These are phyloP conservation scores for Psettodes erumei DNA, from an alignment of 2,113 vertebrate species.

Conservation along the genomic window DNA sequence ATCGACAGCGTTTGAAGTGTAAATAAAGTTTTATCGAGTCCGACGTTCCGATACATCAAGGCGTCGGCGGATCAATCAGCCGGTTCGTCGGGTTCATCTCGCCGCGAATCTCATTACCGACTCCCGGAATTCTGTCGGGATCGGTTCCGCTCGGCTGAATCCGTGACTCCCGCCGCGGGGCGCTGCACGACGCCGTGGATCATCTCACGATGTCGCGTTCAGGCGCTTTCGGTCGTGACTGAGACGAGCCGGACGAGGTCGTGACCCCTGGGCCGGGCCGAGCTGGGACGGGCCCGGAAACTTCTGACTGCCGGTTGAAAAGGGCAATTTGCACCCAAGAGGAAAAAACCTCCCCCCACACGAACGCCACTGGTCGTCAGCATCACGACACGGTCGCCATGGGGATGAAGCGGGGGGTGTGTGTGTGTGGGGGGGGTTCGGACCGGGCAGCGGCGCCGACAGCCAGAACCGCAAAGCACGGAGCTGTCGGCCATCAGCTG, in stretches of 20 bases:
- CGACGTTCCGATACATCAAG: conserved; percentile 27
- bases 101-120: conserved; percentile 11
- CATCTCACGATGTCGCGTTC: too few relatives aligned
- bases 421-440: too few relatives aligned
- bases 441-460: conserved; percentile 30
- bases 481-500: conserved; percentile 46
- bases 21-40: conserved; percentile 21
- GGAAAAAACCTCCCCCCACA: conserved; percentile 62
- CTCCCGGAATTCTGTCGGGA: conserved; percentile 28
- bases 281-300: conserved; percentile 56
- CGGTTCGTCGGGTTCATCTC: conserved; percentile 30
- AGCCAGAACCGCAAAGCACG: conserved; percentile 39
- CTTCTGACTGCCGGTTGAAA: conserved; percentile 71
- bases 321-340: conserved; percentile 75
- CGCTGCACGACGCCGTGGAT: conserved; percentile 51
- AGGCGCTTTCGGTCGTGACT: too few relatives aligned
- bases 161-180: too few relatives aligned
- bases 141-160: too few relatives aligned
- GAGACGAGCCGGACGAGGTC: conserved; percentile 54
- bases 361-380: conserved; percentile 64
- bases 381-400: conserved; percentile 49
- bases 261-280: conserved; percentile 47
- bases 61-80: conserved; percentile 33
- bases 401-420: conserved; percentile 41
- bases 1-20: conserved; percentile 9